A percentile compares a stretch with the other conserved stretches of the same genome.
These are phyloP conservation scores for Chiridota heheva DNA, from an alignment of 35 echinoderm and acorn worm genomes.

Conservation along the genomic window DNA sequence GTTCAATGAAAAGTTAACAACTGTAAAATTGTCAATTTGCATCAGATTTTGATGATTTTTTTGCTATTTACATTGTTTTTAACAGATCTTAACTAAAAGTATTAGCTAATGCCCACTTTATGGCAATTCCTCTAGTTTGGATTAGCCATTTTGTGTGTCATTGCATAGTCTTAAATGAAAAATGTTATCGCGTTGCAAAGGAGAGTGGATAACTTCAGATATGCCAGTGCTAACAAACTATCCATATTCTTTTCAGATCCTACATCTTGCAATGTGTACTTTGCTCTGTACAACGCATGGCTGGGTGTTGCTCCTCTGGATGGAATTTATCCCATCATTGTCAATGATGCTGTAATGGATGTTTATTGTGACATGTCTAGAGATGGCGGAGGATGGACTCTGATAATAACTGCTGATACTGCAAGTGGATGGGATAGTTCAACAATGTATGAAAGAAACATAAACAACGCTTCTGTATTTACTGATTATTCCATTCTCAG, in stretches of 20 bases:
- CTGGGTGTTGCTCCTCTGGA: constrained; percentile 28
- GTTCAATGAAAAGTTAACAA: too few species aligned
- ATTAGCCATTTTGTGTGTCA: too few species aligned
- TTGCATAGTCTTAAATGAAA: too few species aligned
- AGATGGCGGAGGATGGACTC: constrained; percentile 80
- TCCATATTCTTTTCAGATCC: constrained; percentile 54
- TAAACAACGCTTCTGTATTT: constrained; percentile 36
- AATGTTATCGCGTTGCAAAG: too few species aligned
- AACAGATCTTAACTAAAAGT: too few species aligned
- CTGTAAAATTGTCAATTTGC: too few species aligned
- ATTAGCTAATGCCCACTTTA: too few species aligned
- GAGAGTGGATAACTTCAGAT: too few species aligned
- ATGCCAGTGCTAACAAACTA: too few species aligned
- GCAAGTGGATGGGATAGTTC: constrained; percentile 42
- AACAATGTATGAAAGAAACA: constrained; percentile 28
- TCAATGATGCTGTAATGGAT: neutral
- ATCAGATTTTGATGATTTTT: too few species aligned
- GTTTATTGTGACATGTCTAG: constrained; percentile 82
- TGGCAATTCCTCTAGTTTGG: too few species aligned
- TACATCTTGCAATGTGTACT: constrained; percentile 55
- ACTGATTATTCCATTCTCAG: constrained; percentile 76
- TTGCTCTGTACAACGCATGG: constrained; percentile 22
- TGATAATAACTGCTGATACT: constrained; percentile 58
- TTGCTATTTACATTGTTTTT: too few species aligned
- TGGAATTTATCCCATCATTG: constrained; percentile 54